Evolutionary conservation across 2,888 invertebrate genomes (phyloP).

Genomic region (Plebejus anna): DNA sequence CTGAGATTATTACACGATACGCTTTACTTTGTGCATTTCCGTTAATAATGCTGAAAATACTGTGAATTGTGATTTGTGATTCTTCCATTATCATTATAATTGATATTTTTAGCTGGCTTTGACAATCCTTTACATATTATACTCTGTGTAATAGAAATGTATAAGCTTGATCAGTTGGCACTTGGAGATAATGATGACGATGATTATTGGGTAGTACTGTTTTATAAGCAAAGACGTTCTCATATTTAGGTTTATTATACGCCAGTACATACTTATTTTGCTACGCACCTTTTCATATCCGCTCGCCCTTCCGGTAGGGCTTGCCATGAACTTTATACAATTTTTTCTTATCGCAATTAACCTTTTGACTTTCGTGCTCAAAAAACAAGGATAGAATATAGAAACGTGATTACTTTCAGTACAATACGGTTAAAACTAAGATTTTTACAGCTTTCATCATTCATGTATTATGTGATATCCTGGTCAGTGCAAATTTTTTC

Average conservation of each 20-base stretch:
- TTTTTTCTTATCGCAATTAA: not conserved
- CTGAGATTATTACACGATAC: conserved; percentile 13
- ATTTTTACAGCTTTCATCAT: too few species aligned
- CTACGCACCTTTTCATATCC: not conserved
- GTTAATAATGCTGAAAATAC: not conserved
- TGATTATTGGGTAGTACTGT: not conserved
- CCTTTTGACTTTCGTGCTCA: not conserved
- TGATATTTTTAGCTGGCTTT: not conserved
- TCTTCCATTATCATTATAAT: not conserved
- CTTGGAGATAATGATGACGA: not conserved
- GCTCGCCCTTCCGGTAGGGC: not conserved
- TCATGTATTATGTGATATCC: too few species aligned
- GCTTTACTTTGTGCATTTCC: not conserved
- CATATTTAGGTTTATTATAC: too few species aligned
- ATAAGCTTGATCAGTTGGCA: not conserved
- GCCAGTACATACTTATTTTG: too few species aligned
- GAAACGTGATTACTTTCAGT: too few species aligned
- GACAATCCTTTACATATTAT: not conserved
- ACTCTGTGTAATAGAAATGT: too few species aligned
- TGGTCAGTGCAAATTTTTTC: too few species aligned
- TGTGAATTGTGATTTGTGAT: not conserved
- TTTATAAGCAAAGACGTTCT: not conserved
- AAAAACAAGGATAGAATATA: not conserved
- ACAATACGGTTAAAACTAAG: too few species aligned
- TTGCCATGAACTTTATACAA: not conserved